Conservation (phyloP, 1,140 invertebrate species). For the Magallana gigas region DNA sequence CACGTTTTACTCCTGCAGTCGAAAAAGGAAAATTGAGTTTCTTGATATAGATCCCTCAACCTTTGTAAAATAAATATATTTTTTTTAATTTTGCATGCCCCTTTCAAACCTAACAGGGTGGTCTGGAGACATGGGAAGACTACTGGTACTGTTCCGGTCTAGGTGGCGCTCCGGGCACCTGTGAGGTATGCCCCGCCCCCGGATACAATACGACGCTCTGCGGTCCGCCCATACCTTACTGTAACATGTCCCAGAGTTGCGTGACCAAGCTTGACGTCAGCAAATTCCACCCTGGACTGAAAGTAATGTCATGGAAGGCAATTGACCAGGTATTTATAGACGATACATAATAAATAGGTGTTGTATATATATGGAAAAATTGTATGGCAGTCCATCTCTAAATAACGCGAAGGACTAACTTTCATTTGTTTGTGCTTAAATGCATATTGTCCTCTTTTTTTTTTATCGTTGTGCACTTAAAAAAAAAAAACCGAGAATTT, state of each 20-base stretch:
- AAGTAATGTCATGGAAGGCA: conserved; percentile 71
- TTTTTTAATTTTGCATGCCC: background rate
- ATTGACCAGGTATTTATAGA: conserved; percentile 61
- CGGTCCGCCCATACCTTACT: conserved; percentile 71
- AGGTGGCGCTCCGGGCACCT: conserved; percentile 65
- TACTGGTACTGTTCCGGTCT: conserved; percentile 74
- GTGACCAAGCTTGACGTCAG: conserved; percentile 66
- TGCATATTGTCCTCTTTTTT: too few relatives aligned
- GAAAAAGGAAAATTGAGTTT: too few relatives aligned
- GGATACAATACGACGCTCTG: conserved; percentile 74
- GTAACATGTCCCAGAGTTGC: conserved; percentile 74
- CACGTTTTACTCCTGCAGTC: too few relatives aligned
- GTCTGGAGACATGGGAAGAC: conserved; percentile 69
- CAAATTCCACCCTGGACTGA: conserved; percentile 73
- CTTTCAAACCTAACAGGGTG: conserved; percentile 63
- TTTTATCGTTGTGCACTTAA: too few relatives aligned
- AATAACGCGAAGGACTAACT: too few relatives aligned
- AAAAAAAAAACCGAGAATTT: too few relatives aligned
- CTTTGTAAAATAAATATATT: background rate
- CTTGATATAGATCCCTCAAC: too few relatives aligned
- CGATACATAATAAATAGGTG: too few relatives aligned
- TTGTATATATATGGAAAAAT: too few relatives aligned
- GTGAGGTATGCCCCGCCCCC: conserved; percentile 69
- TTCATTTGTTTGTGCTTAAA: too few relatives aligned
- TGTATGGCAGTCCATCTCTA: too few relatives aligned